Percentiles rank a stretch among this genome's conserved stretches.
phyloP scores from a whole-genome alignment of 2,888 invertebrate genomes.

The Drosophila koepferae region DNA sequence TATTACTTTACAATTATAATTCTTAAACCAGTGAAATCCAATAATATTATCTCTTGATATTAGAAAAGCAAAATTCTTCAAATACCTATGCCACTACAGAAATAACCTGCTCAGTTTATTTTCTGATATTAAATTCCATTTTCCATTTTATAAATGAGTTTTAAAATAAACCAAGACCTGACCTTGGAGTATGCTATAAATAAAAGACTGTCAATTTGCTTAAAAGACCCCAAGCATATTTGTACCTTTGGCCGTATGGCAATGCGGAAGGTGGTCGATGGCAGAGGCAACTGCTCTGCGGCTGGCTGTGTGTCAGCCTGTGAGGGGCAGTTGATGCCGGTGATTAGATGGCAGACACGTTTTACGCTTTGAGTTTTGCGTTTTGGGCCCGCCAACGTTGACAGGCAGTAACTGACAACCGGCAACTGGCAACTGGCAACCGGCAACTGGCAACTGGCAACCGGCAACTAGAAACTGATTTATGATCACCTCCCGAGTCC shows the following conservation, averaged over 20 bases:
- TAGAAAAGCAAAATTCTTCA: background rate
- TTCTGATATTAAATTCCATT: background rate
- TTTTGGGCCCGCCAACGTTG: constrained; percentile 72
- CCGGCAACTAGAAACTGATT: constrained; percentile 44
- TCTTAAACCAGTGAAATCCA: background rate
- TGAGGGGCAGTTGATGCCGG: constrained; percentile 65
- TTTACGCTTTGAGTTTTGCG: constrained; percentile 38
- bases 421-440: constrained; percentile 23
- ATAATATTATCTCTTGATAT: too few relatives aligned
- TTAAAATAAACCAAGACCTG: background rate
- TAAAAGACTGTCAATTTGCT: background rate
- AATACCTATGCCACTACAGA: background rate
- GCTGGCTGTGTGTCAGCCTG: constrained; percentile 39
- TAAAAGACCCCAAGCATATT: background rate
- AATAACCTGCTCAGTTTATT: background rate
- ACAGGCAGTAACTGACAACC: constrained; percentile 52
- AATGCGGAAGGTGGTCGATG: constrained; percentile 4
- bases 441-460: constrained; percentile 21
- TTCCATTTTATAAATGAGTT: background rate
- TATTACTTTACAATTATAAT: background rate
- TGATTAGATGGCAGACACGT: constrained; percentile 72
- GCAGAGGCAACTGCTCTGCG: background rate
- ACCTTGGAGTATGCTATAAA: background rate
- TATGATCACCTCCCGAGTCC: constrained; percentile 54
- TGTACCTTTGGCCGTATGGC: background rate